Conservation (phyloP, 2,888 invertebrate genomes). For the Acleris literana region DNA sequence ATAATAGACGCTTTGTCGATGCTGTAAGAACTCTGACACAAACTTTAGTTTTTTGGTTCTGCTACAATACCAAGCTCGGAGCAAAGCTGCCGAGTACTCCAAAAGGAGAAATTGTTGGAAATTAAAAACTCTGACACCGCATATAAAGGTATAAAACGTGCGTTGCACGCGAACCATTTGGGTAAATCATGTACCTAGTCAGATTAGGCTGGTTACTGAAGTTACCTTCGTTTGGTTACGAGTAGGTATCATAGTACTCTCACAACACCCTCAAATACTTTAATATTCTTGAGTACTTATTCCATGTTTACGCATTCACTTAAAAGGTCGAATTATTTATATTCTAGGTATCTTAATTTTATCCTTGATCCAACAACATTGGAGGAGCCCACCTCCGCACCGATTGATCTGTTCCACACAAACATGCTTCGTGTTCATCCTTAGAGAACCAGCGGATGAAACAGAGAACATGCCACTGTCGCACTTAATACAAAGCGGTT, state of each 20-base stretch:
- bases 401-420: conserved; percentile 21
- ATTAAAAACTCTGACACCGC: conserved; percentile 43
- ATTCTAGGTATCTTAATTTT: too few relatives aligned
- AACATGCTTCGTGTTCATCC: conserved; percentile 22
- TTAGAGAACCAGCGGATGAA: conserved; percentile 3
- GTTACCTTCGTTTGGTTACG: too few relatives aligned
- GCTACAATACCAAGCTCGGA: conserved; percentile 11
- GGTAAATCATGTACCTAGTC: too few relatives aligned
- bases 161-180: too few relatives aligned
- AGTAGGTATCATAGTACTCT: too few relatives aligned
- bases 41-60: too few relatives aligned
- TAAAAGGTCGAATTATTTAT: too few relatives aligned
- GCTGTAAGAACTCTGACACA: too few relatives aligned
- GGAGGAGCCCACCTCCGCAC: background rate
- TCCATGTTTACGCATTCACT: too few relatives aligned
- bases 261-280: too few relatives aligned
- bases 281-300: too few relatives aligned
- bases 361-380: background rate
- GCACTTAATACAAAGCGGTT: background rate
- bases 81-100: conserved; percentile 10
- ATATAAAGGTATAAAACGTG: background rate
- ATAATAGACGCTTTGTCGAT: conserved; percentile 1
- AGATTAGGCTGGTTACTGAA: background rate
- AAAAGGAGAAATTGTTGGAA: conserved; percentile 60
- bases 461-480: background rate